Base-by-base conservation (phyloP, 2,113 vertebrate species). In the Entelurus aequoreus region DNA sequence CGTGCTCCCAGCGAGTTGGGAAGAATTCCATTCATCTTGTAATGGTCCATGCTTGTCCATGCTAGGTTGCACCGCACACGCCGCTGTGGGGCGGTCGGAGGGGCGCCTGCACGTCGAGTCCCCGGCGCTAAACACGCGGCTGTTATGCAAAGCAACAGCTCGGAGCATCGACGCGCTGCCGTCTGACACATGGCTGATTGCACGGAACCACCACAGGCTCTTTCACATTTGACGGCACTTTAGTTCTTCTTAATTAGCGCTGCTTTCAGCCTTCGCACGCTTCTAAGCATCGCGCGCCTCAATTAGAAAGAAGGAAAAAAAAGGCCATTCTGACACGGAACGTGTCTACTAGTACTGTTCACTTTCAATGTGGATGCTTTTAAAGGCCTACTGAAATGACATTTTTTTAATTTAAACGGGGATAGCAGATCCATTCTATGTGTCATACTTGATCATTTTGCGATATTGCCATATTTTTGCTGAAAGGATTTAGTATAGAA, bases 161-260 rank as follows among this genome's bases (percentile, higher is more conserved):
- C 57, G 62, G 35, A 87, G 80, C 72, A 69, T 87, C 76, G 81
- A 84, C 80, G 81, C 47, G 63, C 63, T 54, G 76, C 68, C 68
- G 40, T 51, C 63, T 77, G 69, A 46, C 42, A 46, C 42, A 12
- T 46, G 42, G 42, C 78, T 81, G 73, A 80, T 74, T 77, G 60
- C 74, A 71, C 63, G 48, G 54, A 48, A 46, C n/a, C 44, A 65
- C 74, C 71, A 38, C 57, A 4, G 69, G 75, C 66, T 57, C 6
- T 64, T 60, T 65, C 52, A 14, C 42, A 37, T 10, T 50, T 44
- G 54, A 54, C 50, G 48, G 53, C 21, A 50, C 36, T 13, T 54
- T 62, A 59, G 68, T 68, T 53, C 37, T 61, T 11, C 53, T 66
- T 69, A 15, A 72, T 73, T 59, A 61, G 36, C 71, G 68, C 48